Evolutionary conservation across 2,113 vertebrate species (phyloP), one percentile per base, ranked within the genome.

Genomic region (Halcyon malimbica): DNA sequence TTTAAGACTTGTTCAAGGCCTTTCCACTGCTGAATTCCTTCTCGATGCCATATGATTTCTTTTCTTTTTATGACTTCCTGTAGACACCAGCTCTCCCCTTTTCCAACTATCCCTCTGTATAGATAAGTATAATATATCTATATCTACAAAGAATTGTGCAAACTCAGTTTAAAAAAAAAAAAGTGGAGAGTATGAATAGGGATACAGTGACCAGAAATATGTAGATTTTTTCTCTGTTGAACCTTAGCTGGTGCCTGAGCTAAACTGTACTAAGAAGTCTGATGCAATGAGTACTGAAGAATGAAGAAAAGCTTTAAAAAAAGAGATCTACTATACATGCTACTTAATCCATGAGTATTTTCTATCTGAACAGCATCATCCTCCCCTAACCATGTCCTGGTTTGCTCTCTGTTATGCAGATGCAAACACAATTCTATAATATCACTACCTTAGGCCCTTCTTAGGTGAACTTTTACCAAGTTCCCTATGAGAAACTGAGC

Each of bases 1-100:
- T 60, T 79, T 50, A 89, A 51, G 62, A 57, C 25, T 82, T 87
- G n/a, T n/a, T 89, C 31, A 89, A 91, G 74, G 67, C 53, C n/a
- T 84, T 87, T 64, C 46, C 20, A 48, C 16, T 39, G 23, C 42
- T 79, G 39, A 63, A 84, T 78, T 84, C 29, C 11, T 87, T 54
- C 68, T 21, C 54, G 25, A 51, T 8, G 17, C 60, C 59, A 13
- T 39, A 41, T 29, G 13, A 77, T 15, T 83, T 79, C 31, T 84
- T 89, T 63, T 21, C 37, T 50, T 82, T 68, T 76, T 53, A 51
- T 13, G 10, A 92, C 16, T 60, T 63, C 51, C 53, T 56, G 18
- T n/a, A 44, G 33, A 63, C 37, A 92, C 35, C 15, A 69, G 11
- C 16, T 75, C 33, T 54, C 16, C 8, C 29, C 21, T 92, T 81